Evolutionary conservation across 2,888 invertebrate species (phyloP).

Genomic region (Cynaeus angustus): DNA sequence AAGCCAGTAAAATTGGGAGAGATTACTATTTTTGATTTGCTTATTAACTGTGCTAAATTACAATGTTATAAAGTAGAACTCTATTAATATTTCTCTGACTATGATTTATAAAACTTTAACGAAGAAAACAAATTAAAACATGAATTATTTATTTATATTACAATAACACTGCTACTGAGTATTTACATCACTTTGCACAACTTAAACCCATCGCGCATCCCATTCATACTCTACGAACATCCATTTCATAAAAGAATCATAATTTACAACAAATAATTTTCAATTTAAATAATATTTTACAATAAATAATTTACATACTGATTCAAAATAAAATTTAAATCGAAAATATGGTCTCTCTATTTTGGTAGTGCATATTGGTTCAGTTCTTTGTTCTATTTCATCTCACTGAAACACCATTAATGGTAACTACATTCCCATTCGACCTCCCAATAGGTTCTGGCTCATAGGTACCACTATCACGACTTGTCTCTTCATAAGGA

Average conservation of each 20-base stretch:
- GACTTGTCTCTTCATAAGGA: slow-evolving; percentile 80
- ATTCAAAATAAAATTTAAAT: slow-evolving; percentile 29
- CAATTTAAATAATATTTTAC: slow-evolving; percentile 27
- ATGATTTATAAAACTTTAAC: no score
- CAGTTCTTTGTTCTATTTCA: slow-evolving; percentile 69
- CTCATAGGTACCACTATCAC: slow-evolving; percentile 76
- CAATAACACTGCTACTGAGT: slow-evolving; percentile 36
- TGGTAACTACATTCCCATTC: slow-evolving; percentile 82
- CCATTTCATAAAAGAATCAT: slow-evolving; percentile 28
- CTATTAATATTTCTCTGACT: no score
- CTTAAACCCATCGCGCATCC: slow-evolving; percentile 15
- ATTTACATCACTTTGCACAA: slow-evolving; percentile 32
- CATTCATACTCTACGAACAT: slow-evolving; percentile 7
- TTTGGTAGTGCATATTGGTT: slow-evolving; percentile 39
- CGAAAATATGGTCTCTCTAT: slow-evolving; percentile 27
- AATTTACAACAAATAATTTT: slow-evolving; percentile 41
- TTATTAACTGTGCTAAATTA: no score
- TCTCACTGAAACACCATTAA: slow-evolving; percentile 91
- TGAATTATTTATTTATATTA: slow-evolving; percentile 20
- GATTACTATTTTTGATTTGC: no score
- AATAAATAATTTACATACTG: slow-evolving; percentile 14
- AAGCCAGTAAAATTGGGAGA: no score
- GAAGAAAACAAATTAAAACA: not conserved
- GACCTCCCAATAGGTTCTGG: slow-evolving; percentile 77
- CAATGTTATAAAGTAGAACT: no score